A percentile compares a stretch with the other conserved stretches of the same genome.
These are phyloP conservation scores for Hyla sarda DNA, from an alignment of 2,113 vertebrate genomes.

Conservation along the genomic window DNA sequence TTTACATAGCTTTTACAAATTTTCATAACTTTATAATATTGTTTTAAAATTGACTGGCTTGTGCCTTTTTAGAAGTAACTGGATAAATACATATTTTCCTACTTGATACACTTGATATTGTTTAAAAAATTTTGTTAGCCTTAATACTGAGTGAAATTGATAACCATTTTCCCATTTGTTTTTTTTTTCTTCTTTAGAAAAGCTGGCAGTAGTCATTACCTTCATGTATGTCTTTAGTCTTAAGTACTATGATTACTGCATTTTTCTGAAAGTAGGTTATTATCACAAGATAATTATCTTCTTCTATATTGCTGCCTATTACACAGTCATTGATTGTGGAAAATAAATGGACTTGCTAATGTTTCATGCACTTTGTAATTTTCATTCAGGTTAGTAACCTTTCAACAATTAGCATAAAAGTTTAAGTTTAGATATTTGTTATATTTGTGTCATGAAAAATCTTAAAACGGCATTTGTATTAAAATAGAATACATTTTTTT, in stretches of 20 bases:
- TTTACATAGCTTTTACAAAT: too few relatives aligned
- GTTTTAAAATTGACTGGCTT: too few relatives aligned
- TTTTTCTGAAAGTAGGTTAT: conserved; percentile 40
- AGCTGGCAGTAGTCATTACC: not conserved
- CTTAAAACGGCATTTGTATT: not conserved
- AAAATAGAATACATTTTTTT: not conserved
- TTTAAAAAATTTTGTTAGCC: not conserved
- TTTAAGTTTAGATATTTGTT: conserved; percentile 27
- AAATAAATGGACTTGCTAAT: conserved; percentile 40
- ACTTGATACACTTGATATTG: not conserved
- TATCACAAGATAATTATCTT: conserved; percentile 46
- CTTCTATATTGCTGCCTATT: conserved; percentile 20
- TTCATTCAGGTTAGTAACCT: conserved; percentile 1
- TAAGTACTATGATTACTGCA: conserved; percentile 39
- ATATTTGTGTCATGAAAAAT: conserved; percentile 7
- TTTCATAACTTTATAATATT: too few relatives aligned
- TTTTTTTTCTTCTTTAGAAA: not conserved
- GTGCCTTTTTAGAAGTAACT: not conserved
- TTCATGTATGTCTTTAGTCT: conserved; percentile 25
- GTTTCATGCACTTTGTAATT: conserved; percentile 35
- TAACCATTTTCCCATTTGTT: not conserved
- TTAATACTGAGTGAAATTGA: conserved; percentile 1
- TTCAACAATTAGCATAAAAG: conserved; percentile 7
- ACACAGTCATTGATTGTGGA: conserved; percentile 1
- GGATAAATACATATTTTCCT: not conserved